Conservation (phyloP, 2,113 vertebrate species). For the Cyanistes caeruleus region DNA sequence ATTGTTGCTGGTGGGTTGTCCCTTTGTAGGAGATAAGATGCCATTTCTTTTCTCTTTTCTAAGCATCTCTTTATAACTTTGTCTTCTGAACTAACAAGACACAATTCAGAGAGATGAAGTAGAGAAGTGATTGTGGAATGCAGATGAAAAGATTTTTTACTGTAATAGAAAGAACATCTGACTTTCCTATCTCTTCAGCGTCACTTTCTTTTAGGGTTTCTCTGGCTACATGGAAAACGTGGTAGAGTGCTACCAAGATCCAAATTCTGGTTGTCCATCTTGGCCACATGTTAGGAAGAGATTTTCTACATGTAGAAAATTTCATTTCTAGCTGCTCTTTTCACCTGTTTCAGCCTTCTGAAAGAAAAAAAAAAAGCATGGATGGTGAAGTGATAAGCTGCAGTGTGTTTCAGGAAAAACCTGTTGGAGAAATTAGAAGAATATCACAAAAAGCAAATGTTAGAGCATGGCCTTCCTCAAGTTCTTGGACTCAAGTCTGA, state of each 20-base stretch:
- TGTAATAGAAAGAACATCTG: not conserved
- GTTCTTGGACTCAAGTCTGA: not conserved
- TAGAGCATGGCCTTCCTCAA: not conserved
- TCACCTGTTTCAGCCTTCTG: not conserved
- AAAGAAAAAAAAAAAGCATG: not conserved
- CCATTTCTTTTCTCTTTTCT: not conserved
- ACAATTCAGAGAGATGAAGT: not conserved
- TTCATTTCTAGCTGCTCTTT: not conserved
- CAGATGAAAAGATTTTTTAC: not conserved
- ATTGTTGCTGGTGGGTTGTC: not conserved
- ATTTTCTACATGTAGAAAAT: not conserved
- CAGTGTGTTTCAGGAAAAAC: not conserved
- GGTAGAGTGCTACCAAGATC: not conserved
- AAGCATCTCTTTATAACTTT: not conserved
- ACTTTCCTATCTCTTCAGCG: not conserved
- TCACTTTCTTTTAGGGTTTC: accelerated
- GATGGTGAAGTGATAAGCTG: not conserved
- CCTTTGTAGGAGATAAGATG: not conserved
- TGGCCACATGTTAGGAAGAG: not conserved
- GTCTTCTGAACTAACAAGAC: not conserved
- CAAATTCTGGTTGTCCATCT: not conserved
- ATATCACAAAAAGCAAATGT: not conserved
- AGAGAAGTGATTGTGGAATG: not conserved
- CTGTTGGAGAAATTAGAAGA: not conserved
- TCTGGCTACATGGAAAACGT: not conserved